Conservation (phyloP, 2,888 invertebrate species). For the Biston betularia region DNA sequence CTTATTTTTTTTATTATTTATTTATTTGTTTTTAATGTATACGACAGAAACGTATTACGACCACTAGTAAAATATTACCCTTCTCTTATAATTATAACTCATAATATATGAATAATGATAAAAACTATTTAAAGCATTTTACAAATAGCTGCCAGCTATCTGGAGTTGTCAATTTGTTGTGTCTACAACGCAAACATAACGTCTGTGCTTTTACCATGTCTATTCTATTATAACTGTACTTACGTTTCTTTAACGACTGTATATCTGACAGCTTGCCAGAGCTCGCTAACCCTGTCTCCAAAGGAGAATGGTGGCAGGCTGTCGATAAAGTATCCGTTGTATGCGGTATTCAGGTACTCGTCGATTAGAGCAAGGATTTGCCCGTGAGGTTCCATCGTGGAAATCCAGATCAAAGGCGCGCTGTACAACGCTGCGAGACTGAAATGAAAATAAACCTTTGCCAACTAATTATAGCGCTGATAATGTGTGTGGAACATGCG, state of each 20-base stretch:
- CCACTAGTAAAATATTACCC: no score
- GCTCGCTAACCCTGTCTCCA: conserved; percentile 53
- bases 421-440: conserved; percentile 60
- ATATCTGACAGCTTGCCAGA: conserved; percentile 46
- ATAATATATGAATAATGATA: no score
- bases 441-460: conserved; percentile 32
- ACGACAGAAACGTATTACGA: no score
- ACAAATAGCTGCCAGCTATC: no score
- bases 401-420: conserved; percentile 61
- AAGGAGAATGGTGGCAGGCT: conserved; percentile 61
- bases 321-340: conserved; percentile 46
- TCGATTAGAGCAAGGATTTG: conserved; percentile 60
- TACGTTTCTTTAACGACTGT: conserved; percentile 40
- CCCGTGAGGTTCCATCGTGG: conserved; percentile 61
- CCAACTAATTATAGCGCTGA: not conserved
- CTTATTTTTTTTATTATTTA: no score
- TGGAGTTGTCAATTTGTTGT: no score
- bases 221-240: conserved; percentile 42
- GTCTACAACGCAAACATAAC: no score
- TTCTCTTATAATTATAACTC: no score
- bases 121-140: no score
- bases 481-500: not conserved
- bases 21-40: no score
- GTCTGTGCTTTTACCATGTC: no score
- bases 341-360: conserved; percentile 62